Percentiles rank a stretch among this genome's conserved stretches.
Evolutionary conservation across 2,113 vertebrate species (phyloP).

Genomic region (Mastomys natalensis): DNA sequence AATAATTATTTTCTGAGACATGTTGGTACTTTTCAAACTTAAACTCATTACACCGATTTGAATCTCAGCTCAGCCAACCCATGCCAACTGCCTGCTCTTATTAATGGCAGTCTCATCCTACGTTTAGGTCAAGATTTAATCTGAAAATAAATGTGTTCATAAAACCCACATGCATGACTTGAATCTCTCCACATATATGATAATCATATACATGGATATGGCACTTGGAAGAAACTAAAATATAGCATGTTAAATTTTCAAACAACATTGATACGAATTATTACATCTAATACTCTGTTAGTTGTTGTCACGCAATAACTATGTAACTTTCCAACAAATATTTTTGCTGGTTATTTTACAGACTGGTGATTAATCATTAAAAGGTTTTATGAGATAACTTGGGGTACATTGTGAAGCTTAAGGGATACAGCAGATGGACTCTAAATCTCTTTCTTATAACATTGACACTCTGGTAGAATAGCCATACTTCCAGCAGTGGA

Average conservation of each 20-base stretch:
- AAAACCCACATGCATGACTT: conserved; percentile 49
- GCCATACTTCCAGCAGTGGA: background rate
- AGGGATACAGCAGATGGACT: background rate
- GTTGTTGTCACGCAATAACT: background rate
- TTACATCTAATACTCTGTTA: background rate
- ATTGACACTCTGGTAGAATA: background rate
- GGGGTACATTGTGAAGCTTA: background rate
- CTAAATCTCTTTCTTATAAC: background rate
- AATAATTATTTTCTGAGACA: conserved; percentile 79
- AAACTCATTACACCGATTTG: conserved; percentile 72
- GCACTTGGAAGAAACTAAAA: conserved; percentile 12
- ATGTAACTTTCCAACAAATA: background rate
- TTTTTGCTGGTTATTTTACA: conserved; percentile 21
- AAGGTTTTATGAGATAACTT: background rate
- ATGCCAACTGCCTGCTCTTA: conserved; percentile 43
- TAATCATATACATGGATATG: background rate
- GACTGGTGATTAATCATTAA: background rate
- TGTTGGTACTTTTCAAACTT: conserved; percentile 82
- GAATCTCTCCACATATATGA: conserved; percentile 4
- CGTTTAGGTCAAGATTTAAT: conserved; percentile 67
- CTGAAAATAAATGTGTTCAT: conserved; percentile 58
- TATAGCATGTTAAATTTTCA: conserved; percentile 17
- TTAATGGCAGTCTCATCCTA: conserved; percentile 48
- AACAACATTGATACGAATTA: conserved; percentile 26
- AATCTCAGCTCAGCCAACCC: conserved; percentile 74